phyloP scores from a whole-genome alignment of 2,888 invertebrate species.

The Agrochola macilenta region DNA sequence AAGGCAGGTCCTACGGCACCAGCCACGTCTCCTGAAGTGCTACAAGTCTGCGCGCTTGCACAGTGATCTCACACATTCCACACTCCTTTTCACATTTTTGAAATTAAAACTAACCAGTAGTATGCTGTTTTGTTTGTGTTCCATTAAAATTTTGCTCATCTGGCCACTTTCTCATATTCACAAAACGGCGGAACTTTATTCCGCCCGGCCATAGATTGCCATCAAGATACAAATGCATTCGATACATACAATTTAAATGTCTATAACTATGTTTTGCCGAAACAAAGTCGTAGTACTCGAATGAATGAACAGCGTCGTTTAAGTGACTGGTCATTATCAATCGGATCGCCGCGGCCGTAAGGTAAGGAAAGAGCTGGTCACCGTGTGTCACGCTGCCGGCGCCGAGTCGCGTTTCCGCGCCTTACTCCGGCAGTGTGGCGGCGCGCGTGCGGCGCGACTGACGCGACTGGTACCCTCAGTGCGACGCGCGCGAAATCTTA shows the following conservation, averaged over 20 bases:
- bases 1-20: neutral
- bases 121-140: neutral
- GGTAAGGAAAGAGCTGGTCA: neutral
- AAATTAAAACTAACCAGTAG: no score
- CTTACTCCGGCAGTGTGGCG: constrained; percentile 60
- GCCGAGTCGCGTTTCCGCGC: neutral
- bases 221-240: neutral
- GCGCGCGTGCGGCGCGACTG: constrained; percentile 61
- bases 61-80: no score
- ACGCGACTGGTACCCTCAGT: neutral
- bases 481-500: constrained; percentile 10
- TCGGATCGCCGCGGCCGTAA: neutral
- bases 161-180: neutral
- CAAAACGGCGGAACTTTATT: neutral
- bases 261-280: neutral
- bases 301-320: neutral
- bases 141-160: neutral
- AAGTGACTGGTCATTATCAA: neutral
- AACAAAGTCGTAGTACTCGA: neutral
- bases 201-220: constrained; percentile 11
- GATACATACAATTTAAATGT: neutral
- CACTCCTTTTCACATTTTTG: no score
- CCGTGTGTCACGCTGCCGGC: neutral
- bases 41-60: neutral
- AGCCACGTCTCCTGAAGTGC: neutral